These are phyloP conservation scores for Thymallus thymallus DNA, from an alignment of 2,113 vertebrate genomes.

Conservation along the genomic window DNA sequence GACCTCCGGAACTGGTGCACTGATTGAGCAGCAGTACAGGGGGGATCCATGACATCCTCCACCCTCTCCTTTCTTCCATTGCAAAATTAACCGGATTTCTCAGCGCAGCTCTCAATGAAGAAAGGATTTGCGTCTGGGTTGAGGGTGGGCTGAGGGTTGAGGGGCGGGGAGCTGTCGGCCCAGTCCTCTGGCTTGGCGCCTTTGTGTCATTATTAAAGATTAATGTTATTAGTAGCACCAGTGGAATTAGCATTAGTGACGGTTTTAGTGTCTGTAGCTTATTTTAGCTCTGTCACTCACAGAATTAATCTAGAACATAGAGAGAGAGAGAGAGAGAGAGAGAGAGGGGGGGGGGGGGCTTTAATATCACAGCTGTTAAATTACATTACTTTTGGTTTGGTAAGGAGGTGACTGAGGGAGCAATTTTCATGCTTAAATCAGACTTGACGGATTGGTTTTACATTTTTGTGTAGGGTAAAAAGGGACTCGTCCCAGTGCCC, in stretches of 20 bases:
- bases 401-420: too few species aligned
- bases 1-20: too few species aligned
- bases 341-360: too few species aligned
- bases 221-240: conserved; percentile 56
- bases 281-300: conserved; percentile 63
- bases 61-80: neutral
- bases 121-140: conserved; percentile 21
- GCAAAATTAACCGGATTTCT: conserved; percentile 16
- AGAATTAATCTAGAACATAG: conserved; percentile 43
- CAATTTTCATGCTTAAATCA: too few species aligned
- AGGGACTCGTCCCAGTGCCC: too few species aligned
- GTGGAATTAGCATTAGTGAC: conserved; percentile 66
- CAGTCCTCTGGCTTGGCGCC: neutral
- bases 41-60: too few species aligned
- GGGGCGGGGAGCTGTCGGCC: conserved; percentile 22
- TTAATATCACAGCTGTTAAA: too few species aligned
- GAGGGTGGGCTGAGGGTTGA: neutral
- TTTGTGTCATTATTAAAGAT: conserved; percentile 62
- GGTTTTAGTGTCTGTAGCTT: conserved; percentile 68
- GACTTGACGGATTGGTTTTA: too few species aligned
- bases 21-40: too few species aligned
- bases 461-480: too few species aligned
- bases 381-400: too few species aligned
- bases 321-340: conserved; percentile 24
- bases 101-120: neutral